Evolutionary conservation across 2,113 vertebrate species (phyloP).

Genomic region (Desmodus rotundus): DNA sequence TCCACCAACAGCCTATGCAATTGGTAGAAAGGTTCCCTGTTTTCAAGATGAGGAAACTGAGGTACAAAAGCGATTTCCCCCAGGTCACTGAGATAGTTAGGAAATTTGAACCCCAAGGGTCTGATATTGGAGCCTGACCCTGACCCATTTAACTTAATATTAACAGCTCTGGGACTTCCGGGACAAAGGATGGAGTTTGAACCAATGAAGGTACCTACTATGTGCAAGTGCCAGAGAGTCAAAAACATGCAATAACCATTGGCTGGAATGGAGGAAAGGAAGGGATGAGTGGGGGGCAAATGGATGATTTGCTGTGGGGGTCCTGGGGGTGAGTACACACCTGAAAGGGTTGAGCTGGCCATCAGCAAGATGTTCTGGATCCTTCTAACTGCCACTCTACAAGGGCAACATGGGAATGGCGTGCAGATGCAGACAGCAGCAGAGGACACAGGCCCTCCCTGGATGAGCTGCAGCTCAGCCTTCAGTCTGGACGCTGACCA

Average conservation of each 20-base stretch:
- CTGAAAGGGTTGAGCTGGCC: not conserved
- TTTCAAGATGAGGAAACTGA: not conserved
- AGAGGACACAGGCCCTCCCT: rapidly evolving
- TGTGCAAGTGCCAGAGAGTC: not conserved
- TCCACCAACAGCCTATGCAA: not conserved
- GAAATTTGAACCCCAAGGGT: not conserved
- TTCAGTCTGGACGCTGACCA: rapidly evolving
- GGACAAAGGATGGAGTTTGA: not conserved
- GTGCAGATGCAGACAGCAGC: not conserved
- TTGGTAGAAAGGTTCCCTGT: not conserved
- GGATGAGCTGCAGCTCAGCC: not conserved
- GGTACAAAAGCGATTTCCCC: not conserved
- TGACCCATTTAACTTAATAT: not conserved
- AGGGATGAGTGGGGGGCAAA: not conserved
- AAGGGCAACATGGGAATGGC: not conserved
- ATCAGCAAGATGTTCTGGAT: not conserved
- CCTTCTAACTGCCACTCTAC: not conserved
- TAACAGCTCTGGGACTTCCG: not conserved
- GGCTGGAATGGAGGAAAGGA: not conserved
- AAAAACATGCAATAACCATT: not conserved
- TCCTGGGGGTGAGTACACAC: not conserved
- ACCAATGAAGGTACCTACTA: not conserved
- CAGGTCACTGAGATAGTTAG: not conserved
- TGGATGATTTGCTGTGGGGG: not conserved
- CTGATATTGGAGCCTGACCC: not conserved